Percentiles rank a stretch among this genome's conserved stretches.
Evolutionary conservation across 2,888 invertebrate species (phyloP).

Genomic region (Apeira syringaria): DNA sequence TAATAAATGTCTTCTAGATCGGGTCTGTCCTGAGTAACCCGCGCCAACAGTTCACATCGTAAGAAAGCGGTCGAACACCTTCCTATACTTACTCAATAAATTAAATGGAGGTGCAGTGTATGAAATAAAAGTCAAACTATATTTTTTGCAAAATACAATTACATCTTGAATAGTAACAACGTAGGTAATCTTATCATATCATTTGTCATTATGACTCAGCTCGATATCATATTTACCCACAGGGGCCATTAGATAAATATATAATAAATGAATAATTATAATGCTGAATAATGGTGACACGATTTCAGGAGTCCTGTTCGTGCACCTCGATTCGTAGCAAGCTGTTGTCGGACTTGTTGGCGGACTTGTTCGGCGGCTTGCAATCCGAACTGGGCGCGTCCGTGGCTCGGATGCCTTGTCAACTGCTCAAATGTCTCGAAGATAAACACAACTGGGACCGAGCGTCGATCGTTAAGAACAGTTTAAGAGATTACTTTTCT

Average conservation of each 20-base stretch:
- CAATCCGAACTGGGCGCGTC: conserved; percentile 54
- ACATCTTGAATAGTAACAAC: too few species aligned
- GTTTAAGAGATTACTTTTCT: conserved; percentile 58
- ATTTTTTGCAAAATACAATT: too few species aligned
- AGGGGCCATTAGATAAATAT: background rate
- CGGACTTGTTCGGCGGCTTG: conserved; percentile 64
- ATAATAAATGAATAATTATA: background rate
- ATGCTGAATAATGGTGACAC: conserved; percentile 12
- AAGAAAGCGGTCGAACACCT: too few species aligned
- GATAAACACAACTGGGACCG: conserved; percentile 72
- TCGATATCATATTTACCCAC: background rate
- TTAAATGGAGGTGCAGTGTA: too few species aligned
- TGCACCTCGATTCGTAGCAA: conserved; percentile 63
- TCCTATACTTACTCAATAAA: too few species aligned
- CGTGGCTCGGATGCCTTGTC: conserved; percentile 63
- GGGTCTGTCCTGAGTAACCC: too few species aligned
- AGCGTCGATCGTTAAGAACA: conserved; percentile 53
- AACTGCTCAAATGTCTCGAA: conserved; percentile 69
- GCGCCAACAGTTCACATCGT: too few species aligned
- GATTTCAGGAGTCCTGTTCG: conserved; percentile 63
- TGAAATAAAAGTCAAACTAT: too few species aligned
- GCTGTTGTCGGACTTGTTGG: conserved; percentile 57
- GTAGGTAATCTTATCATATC: too few species aligned
- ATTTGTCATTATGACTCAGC: too few species aligned
- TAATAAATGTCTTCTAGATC: too few species aligned